phyloP scores from a whole-genome alignment of 1,140 invertebrate species.

The Drosophila subpulchrella region DNA sequence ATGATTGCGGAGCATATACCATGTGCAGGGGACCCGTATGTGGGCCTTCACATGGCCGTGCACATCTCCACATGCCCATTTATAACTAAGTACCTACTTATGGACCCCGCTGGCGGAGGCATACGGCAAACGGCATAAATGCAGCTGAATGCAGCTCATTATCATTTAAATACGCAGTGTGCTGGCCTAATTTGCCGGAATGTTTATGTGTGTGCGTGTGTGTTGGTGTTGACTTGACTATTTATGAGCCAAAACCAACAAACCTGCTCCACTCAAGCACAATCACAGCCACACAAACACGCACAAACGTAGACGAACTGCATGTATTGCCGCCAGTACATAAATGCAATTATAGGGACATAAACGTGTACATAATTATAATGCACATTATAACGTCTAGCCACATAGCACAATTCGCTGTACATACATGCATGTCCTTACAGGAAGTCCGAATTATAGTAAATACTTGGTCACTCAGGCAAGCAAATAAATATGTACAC shows the following conservation, averaged over 20 bases:
- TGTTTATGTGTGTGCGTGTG: slow-evolving; percentile 9
- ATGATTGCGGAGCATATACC: slow-evolving; percentile 1
- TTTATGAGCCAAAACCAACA: slow-evolving; percentile 56
- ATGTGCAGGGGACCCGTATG: slow-evolving; percentile 3
- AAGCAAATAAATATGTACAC: slow-evolving; percentile 26
- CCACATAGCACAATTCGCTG: slow-evolving; percentile 55
- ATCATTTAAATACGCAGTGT: slow-evolving; percentile 78
- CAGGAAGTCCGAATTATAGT: slow-evolving; percentile 38
- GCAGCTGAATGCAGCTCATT: slow-evolving; percentile 73
- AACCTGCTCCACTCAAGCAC: slow-evolving; percentile 36
- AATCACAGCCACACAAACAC: neutral
- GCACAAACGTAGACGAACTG: neutral
- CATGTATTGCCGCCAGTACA: slow-evolving; percentile 4
- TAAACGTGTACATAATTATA: slow-evolving; percentile 68
- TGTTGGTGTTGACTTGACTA: slow-evolving; percentile 42
- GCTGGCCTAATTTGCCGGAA: slow-evolving; percentile 71
- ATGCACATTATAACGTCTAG: slow-evolving; percentile 78
- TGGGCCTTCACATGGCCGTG: neutral
- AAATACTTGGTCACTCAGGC: slow-evolving; percentile 39
- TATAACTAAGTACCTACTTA: slow-evolving; percentile 52
- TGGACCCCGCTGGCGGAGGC: slow-evolving; percentile 13
- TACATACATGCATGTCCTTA: slow-evolving; percentile 15
- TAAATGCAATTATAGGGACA: slow-evolving; percentile 51
- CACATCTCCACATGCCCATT: slow-evolving; percentile 34
- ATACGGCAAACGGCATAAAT: slow-evolving; percentile 34